Base-by-base conservation (phyloP, 1,140 invertebrate species). In the Pygmarrhopalites habei region DNA sequence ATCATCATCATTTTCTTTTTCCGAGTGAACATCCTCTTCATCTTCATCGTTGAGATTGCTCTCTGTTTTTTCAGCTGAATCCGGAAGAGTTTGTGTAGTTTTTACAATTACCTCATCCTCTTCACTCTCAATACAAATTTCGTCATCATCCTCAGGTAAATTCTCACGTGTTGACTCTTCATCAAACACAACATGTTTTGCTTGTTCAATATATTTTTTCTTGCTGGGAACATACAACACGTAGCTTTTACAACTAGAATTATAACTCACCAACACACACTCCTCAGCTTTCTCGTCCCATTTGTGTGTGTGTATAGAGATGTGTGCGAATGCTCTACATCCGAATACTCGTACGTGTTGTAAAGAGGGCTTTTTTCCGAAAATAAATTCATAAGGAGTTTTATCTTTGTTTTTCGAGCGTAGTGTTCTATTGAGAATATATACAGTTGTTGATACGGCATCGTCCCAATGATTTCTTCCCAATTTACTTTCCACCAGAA, bases 281-380 rank as follows among this genome's bases (percentile, higher is more conserved):
- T 64, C 62, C 17, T 10, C 17, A 17, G 39, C 25, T 19, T 51
- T 57, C 2, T 35, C 3, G 3, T 21, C 14, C 25, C 19, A 46
- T 30, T 30, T 46, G 32, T 65, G 23, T 51, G 58, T 58, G 30
- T 69, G 23, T 49, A 62, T 56, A 23, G 60, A 70, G 12, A 71
- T 55, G 26, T 66, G 59, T 35, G 55, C 53, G 55, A 60, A 70
- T 5, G 64, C 58, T 49, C 29, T 47, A 26, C 58, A 66, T 2
- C 64, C 64, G 49, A 66, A 66, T 2, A 57, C 26, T 41, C 53
- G 61, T 10, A 52, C 23, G 32, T 66, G 53, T 26, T n/a, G 26
- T 1, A 66, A 23, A 7, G 28, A 35, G 2, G 64, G 64, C 30
- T 60, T 66, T 23, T 44, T 56, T 5, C 51, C 41, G n/a, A 41